Conservation (phyloP, 2,797 vertebrate species). For the Petrocephalus sullivani region DNA sequence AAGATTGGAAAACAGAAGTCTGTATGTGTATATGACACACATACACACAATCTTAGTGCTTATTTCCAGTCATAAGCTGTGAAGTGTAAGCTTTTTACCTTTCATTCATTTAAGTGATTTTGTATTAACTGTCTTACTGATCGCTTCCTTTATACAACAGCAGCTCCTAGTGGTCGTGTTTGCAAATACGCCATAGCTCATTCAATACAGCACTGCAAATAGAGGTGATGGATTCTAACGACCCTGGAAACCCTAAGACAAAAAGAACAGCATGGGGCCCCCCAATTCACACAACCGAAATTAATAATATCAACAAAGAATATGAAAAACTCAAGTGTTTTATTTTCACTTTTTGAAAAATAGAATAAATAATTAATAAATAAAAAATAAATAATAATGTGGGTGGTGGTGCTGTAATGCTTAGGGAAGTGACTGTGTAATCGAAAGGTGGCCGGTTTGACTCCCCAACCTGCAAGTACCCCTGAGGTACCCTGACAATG, state of each 20-base stretch:
- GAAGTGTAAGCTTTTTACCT: not conserved
- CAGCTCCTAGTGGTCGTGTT: not conserved
- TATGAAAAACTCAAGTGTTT: not conserved
- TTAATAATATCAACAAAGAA: not conserved
- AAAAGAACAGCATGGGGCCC: not conserved
- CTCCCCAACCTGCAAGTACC: too few species aligned
- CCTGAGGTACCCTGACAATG: too few species aligned
- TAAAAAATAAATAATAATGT: too few species aligned
- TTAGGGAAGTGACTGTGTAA: too few species aligned
- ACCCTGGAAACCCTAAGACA: not conserved
- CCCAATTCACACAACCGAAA: not conserved
- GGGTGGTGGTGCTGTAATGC: too few species aligned
- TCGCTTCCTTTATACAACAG: slow-evolving; percentile 1
- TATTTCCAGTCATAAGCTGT: not conserved
- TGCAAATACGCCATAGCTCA: not conserved
- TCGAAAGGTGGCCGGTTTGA: too few species aligned
- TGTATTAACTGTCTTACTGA: not conserved
- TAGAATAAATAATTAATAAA: too few species aligned
- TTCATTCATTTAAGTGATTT: not conserved
- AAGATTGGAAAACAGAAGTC: not conserved
- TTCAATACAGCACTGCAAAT: not conserved
- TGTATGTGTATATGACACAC: not conserved
- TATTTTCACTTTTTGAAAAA: not conserved
- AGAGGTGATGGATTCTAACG: not conserved
- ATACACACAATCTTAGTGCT: not conserved